phyloP scores from a whole-genome alignment of 2,888 invertebrate species.

The Microplitis manilae region DNA sequence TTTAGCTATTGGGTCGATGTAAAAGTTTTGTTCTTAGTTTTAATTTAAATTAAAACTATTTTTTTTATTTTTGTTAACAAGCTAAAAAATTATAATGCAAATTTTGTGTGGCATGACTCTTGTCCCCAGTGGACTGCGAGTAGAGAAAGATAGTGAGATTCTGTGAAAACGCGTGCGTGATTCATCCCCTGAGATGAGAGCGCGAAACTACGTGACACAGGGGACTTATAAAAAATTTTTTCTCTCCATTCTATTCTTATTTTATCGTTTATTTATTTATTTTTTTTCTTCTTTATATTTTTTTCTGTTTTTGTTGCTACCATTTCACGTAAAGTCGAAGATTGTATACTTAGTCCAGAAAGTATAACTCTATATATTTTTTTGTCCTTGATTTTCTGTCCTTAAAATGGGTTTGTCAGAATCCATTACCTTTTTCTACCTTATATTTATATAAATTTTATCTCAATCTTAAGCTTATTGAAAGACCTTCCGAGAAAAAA shows the following conservation, averaged over 20 bases:
- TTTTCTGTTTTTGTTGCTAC: not conserved
- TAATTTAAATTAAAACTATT: not conserved
- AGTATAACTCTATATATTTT: not conserved
- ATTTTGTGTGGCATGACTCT: not conserved
- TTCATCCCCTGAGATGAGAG: slow-evolving; percentile 36
- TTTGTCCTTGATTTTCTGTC: not conserved
- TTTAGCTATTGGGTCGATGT: too few species aligned
- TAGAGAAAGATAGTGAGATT: slow-evolving; percentile 25
- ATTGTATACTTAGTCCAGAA: not conserved
- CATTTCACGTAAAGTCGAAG: slow-evolving; percentile 29
- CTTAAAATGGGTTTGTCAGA: slow-evolving; percentile 44
- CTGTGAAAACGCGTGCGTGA: slow-evolving; percentile 28
- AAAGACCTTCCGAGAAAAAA: too few species aligned
- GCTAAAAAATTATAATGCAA: not conserved
- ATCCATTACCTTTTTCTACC: slow-evolving; percentile 42
- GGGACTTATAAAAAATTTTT: slow-evolving; percentile 25
- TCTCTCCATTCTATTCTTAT: slow-evolving; percentile 7
- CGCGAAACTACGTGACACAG: slow-evolving; percentile 33
- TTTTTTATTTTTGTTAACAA: not conserved
- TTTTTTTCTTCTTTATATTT: not conserved
- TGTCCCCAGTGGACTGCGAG: not conserved
- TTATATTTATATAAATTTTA: not conserved
- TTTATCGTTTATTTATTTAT: not conserved
- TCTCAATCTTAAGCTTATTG: not conserved
- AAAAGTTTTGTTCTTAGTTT: too few species aligned